Evolutionary conservation across 2,888 invertebrate species (phyloP).

Genomic region (Leptothorax acervorum): DNA sequence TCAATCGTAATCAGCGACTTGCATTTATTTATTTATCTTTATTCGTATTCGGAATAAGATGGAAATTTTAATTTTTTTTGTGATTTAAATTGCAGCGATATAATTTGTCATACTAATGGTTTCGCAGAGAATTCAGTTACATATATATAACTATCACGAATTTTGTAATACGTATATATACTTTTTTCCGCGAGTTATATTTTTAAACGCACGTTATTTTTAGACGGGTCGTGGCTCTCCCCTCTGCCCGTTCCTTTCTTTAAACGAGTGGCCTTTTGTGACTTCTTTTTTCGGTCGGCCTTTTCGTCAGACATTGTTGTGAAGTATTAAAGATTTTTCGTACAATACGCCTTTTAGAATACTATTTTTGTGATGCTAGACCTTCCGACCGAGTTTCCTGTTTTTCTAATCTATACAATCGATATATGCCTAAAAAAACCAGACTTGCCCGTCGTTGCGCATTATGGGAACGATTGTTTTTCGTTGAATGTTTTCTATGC

Average conservation of each 20-base stretch:
- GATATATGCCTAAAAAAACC: background rate
- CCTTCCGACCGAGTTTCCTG: background rate
- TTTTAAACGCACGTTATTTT: background rate
- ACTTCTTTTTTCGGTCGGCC: background rate
- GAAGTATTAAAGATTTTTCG: background rate
- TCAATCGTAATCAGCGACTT: background rate
- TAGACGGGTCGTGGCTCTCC: background rate
- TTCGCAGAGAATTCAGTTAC: background rate
- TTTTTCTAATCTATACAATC: background rate
- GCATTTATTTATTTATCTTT: background rate
- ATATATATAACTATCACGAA: background rate
- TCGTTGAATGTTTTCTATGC: background rate
- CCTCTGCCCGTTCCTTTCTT: background rate
- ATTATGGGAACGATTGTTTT: background rate
- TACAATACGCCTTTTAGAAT: conserved; percentile 8
- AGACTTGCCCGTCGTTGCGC: background rate
- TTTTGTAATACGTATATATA: background rate
- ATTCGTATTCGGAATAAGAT: background rate
- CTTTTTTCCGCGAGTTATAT: background rate
- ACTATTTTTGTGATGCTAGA: background rate
- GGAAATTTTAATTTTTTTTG: background rate
- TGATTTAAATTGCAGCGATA: background rate
- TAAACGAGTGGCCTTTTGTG: background rate
- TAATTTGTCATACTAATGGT: background rate
- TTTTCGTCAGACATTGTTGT: background rate